A percentile compares a stretch with the other conserved stretches of the same genome.
Conservation (phyloP, 92 coral and sea anemone genomes). For the Zoanthus sociatus region DNA sequence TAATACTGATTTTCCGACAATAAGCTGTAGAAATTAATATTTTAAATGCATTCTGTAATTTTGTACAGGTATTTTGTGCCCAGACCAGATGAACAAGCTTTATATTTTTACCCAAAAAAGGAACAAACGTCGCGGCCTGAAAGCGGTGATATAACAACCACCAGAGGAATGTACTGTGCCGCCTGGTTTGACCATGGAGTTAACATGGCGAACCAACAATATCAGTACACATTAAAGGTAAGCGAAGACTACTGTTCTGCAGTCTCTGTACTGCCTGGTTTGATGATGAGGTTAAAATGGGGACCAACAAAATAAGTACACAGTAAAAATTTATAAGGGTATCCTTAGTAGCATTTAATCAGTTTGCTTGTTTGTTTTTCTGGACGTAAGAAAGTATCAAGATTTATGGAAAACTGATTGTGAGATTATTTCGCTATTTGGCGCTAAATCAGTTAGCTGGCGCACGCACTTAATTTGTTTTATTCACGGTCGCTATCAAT, state of each 20-base stretch:
- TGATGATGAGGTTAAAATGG: neutral
- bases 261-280: conserved; percentile 12
- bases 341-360: too few relatives aligned
- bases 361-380: too few relatives aligned
- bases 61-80: conserved; percentile 7
- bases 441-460: too few relatives aligned
- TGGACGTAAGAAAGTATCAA: too few relatives aligned
- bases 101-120: conserved; percentile 1
- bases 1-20: neutral
- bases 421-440: too few relatives aligned
- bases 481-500: too few relatives aligned
- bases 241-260: conserved; percentile 10
- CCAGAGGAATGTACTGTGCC: conserved; percentile 20
- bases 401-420: too few relatives aligned
- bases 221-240: neutral
- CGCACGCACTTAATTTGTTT: too few relatives aligned
- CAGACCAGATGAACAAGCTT: neutral
- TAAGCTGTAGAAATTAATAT: neutral
- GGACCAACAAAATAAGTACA: neutral
- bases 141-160: neutral
- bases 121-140: neutral
- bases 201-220: neutral
- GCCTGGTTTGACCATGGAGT: conserved; percentile 44
- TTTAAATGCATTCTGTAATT: neutral
- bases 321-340: too few relatives aligned